Conservation (phyloP, 2,888 invertebrate species). For the Tinea semifulvella region DNA sequence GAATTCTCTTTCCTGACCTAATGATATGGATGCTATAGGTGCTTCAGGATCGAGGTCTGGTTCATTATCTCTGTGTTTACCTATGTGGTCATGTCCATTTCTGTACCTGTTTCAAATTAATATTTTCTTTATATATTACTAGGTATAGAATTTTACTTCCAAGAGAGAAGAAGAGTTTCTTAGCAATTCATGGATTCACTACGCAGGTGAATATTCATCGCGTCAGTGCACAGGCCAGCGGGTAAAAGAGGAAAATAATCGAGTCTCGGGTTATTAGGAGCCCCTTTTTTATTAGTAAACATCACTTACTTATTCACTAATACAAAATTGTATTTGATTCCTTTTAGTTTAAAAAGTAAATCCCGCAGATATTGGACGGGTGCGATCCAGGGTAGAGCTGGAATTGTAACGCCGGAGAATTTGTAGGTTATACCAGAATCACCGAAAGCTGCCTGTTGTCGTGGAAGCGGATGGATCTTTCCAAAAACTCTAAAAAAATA, state of each 20-base stretch:
- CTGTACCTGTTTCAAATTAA: slow-evolving; percentile 59
- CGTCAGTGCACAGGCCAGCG: too few relatives aligned
- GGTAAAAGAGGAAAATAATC: too few relatives aligned
- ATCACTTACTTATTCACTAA: slow-evolving; percentile 72
- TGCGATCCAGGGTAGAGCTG: slow-evolving; percentile 70
- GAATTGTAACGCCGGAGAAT: slow-evolving; percentile 71
- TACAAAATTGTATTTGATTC: slow-evolving; percentile 70
- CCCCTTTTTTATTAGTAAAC: too few relatives aligned
- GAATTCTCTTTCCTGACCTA: slow-evolving; percentile 72
- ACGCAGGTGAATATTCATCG: too few relatives aligned
- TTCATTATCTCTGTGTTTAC: slow-evolving; percentile 77
- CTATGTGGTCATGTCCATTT: slow-evolving; percentile 74
- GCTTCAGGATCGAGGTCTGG: slow-evolving; percentile 66
- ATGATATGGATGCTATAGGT: slow-evolving; percentile 74
- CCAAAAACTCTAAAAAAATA: slow-evolving; percentile 66
- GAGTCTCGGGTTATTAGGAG: too few relatives aligned
- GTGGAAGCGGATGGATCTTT: slow-evolving; percentile 71
- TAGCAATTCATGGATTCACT: too few relatives aligned
- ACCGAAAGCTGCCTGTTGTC: slow-evolving; percentile 76
- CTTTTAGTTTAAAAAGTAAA: slow-evolving; percentile 54
- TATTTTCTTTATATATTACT: slow-evolving; percentile 6
- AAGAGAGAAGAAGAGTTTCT: background rate
- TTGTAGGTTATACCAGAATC: slow-evolving; percentile 70
- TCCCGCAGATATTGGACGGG: slow-evolving; percentile 59
- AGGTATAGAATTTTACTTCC: slow-evolving; percentile 8